phyloP scores from a whole-genome alignment of 2,888 invertebrate genomes.

The Himalopsyche kuldschensis region DNA sequence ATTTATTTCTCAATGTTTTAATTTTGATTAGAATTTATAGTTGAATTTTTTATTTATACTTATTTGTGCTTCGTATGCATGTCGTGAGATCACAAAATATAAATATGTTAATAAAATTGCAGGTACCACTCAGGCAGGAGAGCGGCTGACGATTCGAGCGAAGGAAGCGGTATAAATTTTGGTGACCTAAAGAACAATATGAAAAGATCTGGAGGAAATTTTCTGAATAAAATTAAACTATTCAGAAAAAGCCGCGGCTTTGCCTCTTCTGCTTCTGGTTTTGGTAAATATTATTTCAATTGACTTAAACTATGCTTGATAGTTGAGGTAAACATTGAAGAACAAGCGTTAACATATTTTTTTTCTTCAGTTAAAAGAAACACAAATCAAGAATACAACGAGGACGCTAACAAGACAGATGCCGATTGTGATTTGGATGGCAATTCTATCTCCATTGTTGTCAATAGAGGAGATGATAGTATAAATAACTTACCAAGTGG shows the following conservation, averaged over 20 bases:
- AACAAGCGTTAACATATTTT: no score
- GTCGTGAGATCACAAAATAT: no score
- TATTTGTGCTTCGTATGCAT: no score
- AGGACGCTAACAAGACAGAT: constrained; percentile 12
- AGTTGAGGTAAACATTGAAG: no score
- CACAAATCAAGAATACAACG: neutral
- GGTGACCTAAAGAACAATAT: constrained; percentile 55
- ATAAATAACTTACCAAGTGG: neutral
- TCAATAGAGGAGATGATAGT: constrained; percentile 9
- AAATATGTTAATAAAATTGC: neutral
- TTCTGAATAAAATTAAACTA: constrained; percentile 57
- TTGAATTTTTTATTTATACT: no score
- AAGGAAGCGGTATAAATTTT: constrained; percentile 33
- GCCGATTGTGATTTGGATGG: constrained; percentile 19
- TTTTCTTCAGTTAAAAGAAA: constrained; percentile 17
- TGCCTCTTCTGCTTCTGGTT: constrained; percentile 22
- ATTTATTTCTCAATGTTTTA: no score
- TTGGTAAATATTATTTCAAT: constrained; percentile 15
- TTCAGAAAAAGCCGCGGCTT: constrained; percentile 51
- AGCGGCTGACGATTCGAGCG: constrained; percentile 19
- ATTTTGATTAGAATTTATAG: no score
- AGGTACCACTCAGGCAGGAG: constrained; percentile 31
- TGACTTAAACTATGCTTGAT: neutral
- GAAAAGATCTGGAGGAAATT: constrained; percentile 56
- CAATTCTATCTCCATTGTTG: constrained; percentile 1